Conservation (phyloP, 2,113 vertebrate genomes). For the Brachypteracias leptosomus region DNA sequence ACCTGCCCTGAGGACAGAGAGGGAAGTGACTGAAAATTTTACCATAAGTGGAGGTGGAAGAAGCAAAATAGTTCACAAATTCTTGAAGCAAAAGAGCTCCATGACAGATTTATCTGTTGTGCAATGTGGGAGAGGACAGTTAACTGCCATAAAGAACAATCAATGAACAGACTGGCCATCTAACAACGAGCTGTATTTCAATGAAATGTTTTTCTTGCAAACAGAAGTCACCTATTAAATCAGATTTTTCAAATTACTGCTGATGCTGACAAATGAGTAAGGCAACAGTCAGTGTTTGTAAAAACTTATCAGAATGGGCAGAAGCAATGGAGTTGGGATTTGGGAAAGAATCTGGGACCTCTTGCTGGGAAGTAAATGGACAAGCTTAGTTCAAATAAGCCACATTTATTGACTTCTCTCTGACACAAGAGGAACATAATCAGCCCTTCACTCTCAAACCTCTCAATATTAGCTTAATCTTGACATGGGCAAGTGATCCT, state of each 20-base stretch:
- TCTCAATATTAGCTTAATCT: neutral
- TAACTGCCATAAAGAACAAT: neutral
- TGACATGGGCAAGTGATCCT: rapidly evolving
- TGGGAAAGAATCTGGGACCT: neutral
- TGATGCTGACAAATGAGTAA: neutral
- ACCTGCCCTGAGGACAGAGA: too few species aligned
- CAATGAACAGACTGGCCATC: neutral
- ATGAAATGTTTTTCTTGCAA: neutral
- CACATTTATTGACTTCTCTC: too few species aligned
- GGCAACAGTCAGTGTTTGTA: neutral
- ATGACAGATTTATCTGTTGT: neutral
- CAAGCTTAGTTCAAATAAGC: neutral
- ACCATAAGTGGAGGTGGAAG: neutral
- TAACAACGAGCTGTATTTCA: neutral
- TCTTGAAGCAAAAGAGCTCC: neutral
- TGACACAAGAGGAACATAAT: neutral
- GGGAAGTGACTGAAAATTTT: neutral
- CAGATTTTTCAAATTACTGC: neutral
- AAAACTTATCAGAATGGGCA: neutral
- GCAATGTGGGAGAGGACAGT: neutral
- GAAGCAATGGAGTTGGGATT: neutral
- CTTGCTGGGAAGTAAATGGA: neutral
- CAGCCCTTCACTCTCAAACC: neutral
- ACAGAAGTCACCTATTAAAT: neutral
- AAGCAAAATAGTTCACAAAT: neutral